Base-by-base conservation (phyloP, 2,888 invertebrate species). In the Tinea trinotella region DNA sequence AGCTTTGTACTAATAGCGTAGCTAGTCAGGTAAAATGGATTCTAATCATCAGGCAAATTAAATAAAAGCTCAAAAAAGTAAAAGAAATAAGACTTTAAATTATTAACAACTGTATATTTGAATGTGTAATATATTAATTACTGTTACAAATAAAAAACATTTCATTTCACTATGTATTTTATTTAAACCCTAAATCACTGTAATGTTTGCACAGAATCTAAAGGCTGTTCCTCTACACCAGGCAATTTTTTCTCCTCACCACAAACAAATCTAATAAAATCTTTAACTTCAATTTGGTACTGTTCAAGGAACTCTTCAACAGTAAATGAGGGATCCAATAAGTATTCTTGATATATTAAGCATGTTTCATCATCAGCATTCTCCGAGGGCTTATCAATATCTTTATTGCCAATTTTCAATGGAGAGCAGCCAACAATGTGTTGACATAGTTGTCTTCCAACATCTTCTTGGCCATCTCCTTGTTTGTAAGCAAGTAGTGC, bases 381-480 rank as follows among this genome's bases (percentile, higher is more conserved):
- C 59, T 87, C 78, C 0, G 83, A 72, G 5, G 92, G 91, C 60
- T 89, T 75, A 66, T 94, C 93, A 52, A 72, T 76, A 12, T 82
- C 81, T 58, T 87, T 84, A 59, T 88, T 74, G 0, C 95, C 96
- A 57, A 96, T 88, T 79, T 91, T 93, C 34, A 66, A 72, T 0
- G 96, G 96, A 63, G 93, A 92, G 89, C 95, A 91, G 22, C 96
- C 97, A 17, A 98, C 95, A 63, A 98, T 91, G 68, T 98, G 98
- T 71, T 98, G 97, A 69, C 97, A 96, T 5, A 98, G 73, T 65
- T 94, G 91, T 61, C 90, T 89, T 13, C 93, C 93, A 7, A 93
- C 66, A 55, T 85, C 78, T 48, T 86, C 76, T 1, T 70, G 64
- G 49, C 67, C 76, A 55, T 62, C 69, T 50, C 65, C 65, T 63